Conservation (phyloP, 1,140 invertebrate species). For the Drosophila sulfurigaster region DNA sequence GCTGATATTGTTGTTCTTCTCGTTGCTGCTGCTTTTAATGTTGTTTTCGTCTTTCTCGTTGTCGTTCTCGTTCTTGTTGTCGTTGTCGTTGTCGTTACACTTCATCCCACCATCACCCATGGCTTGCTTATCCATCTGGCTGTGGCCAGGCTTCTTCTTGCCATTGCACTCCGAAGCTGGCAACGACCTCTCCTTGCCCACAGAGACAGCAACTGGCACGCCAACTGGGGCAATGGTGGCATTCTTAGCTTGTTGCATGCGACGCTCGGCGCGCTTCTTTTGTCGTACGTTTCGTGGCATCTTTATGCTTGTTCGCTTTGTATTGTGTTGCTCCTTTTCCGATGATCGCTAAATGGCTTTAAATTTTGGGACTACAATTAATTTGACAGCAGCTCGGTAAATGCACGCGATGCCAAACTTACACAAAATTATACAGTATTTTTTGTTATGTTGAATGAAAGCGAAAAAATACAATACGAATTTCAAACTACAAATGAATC, state of each 20-base stretch:
- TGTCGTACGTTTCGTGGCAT: slow-evolving; percentile 45
- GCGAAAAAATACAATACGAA: slow-evolving; percentile 17
- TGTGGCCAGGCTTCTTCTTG: background rate
- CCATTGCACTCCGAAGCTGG: background rate
- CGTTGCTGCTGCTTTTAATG: background rate
- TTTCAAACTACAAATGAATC: slow-evolving; percentile 7
- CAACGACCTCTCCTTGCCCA: background rate
- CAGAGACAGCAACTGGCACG: background rate
- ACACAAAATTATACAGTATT: slow-evolving; percentile 18
- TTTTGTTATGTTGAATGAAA: slow-evolving; percentile 23
- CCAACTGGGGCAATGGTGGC: background rate
- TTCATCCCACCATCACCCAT: slow-evolving; percentile 40
- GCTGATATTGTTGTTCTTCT: background rate
- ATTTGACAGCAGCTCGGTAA: background rate
- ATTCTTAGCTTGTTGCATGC: background rate
- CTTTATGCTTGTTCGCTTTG: background rate
- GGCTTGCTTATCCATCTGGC: slow-evolving; percentile 27
- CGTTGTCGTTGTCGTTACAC: slow-evolving; percentile 6
- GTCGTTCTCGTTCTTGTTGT: slow-evolving; percentile 10
- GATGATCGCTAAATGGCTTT: slow-evolving; percentile 15
- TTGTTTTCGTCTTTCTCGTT: background rate
- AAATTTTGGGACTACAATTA: slow-evolving; percentile 21
- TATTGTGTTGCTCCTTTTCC: background rate
- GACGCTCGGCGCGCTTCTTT: slow-evolving; percentile 44
- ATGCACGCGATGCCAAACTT: slow-evolving; percentile 21